Evolutionary conservation across 2,113 vertebrate species (phyloP), one percentile per base, ranked within the genome.

Genomic region (Anarhynchus alexandrinus): DNA sequence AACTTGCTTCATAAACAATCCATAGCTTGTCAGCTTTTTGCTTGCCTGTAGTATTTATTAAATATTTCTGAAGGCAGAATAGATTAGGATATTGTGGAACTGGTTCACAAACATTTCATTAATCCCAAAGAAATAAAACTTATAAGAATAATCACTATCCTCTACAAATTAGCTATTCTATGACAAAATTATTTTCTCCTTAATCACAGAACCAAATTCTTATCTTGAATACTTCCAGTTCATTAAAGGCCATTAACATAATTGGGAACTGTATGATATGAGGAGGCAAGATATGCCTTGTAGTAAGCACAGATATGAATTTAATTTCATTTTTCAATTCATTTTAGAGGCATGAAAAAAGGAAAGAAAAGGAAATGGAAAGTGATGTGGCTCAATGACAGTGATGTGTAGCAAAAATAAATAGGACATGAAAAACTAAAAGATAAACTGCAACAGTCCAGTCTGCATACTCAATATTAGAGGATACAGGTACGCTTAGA

Each of bases 131-230:
- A 52, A 93, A 62, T 38, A 79, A 85, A 91, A 85, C 5, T 45
- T 88, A 47, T 23, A 80, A 67, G 88, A 83, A 71, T 34, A 0
- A 84, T 86, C 54, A 66, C 43, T 61, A 19, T 40, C n/a, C 7
- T 86, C 67, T 61, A 81, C 22, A 92, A 86, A 96, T 94, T 87
- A 94, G 54, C 51, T 84, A 66, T 71, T 85, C 57, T 86, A 54
- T 61, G 47, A 67, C 54, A 86, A 90, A 95, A 95, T 80, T 86
- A 85, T 91, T 96, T 92, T 93, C 54, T 89, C 57, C n/a, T 90
- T 88, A 93, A 88, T 96, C 83, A 86, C 57, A 88, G 59, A 92
- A 86, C 79, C n/a, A 84, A 94, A 94, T 88, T 76, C n/a, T 73
- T 84, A 71, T 66, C 85, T 77, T 38, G 10, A 86, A 77, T 55